Base-by-base conservation (phyloP, 2,113 vertebrate genomes). In the Lampris incognitus region DNA sequence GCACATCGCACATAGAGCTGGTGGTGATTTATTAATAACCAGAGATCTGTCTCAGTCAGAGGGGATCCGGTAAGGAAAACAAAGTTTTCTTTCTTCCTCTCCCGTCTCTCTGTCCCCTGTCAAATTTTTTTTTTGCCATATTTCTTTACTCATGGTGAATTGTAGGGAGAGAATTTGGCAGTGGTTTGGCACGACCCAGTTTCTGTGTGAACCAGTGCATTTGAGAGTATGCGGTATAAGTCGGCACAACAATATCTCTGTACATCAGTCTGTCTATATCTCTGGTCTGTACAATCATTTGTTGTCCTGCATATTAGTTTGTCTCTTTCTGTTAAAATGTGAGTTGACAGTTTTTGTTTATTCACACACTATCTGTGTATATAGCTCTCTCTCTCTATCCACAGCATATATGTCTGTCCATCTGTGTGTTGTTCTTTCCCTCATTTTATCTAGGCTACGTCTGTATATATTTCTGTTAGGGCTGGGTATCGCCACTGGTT, bases 11-110 rank as follows among this genome's bases (percentile, higher is more conserved):
- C 52, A 9, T 24, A 0, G 8, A 54, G 9, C 79, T 72, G 84
- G 76, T 79, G 69, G 69, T 90, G 48, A 89, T 86, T 90, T 89
- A 90, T 92, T 92, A 83, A 92, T 86, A 81, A 72, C 24, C 56
- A 48, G 52, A 2, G 36, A 68, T 66, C 71, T 49, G 73, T 69
- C 48, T 82, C 79, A 72, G 75, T 88, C 83, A 55, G 70, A 46
- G 37, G 63, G 64, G 59, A 77, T 84, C 70, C 84, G 72, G 66
- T 24, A 3, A 67, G 52, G 57, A 55, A 51, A n/a, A 24, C 66
- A 13, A 64, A 52, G 61, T 10, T 0, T 41, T 11, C 52, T 38
- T 4, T 10, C 46, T 49, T 50, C 4, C 44, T 46, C 7, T 46
- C 44, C 9, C n/a, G 2, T 7, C 2, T 6, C 55, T 57, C 2